Base-by-base conservation (phyloP, 2,113 vertebrate species). In the Pelvicachromis taeniatus region DNA sequence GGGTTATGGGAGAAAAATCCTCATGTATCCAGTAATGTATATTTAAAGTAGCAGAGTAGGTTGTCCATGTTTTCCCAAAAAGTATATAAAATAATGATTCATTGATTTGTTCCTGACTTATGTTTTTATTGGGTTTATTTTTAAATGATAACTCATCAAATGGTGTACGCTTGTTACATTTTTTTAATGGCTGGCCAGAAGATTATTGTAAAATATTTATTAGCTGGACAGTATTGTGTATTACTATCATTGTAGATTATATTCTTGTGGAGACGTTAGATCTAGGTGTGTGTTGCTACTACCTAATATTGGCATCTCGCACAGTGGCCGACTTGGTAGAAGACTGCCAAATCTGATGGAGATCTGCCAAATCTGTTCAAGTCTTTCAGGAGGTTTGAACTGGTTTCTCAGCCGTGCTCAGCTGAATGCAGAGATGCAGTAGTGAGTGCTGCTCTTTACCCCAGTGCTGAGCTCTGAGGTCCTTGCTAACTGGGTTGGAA, bases 401-500 rank as follows among this genome's bases (percentile, higher is more conserved):
- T 17, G 21, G 83, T 90, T 85, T 73, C 83, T 85, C 58, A 79
- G 58, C 73, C 88, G 40, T 87, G 48, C 65, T 79, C 82, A 42
- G 83, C 83, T 87, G 53, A 56, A 56, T 65, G 73, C 81, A 16
- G 31, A 84, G 52, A 84, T 75, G 70, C 55, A 85, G 59, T 50
- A 10, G 2, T 48, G 70, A 82, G 78, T 81, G 45, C 80, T 73
- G 52, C 58, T 77, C 87, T 78, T 85, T 75, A 89, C 77, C 89
- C 52, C 14, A 4, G 80, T 88, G 81, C 86, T 81, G 84, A 85
- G 84, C 84, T 86, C 56, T 79, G 54, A 92, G 83, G 87, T 91
- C 65, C 89, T 80, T 87, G 88, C 89, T 83, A 89, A 90, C 91
- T 90, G 84, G 82, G 87, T 83, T 86, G 84, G 87, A 93, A 93